Evolutionary conservation across 2,113 vertebrate genomes (phyloP).

Genomic region (Pampusana beccarii): DNA sequence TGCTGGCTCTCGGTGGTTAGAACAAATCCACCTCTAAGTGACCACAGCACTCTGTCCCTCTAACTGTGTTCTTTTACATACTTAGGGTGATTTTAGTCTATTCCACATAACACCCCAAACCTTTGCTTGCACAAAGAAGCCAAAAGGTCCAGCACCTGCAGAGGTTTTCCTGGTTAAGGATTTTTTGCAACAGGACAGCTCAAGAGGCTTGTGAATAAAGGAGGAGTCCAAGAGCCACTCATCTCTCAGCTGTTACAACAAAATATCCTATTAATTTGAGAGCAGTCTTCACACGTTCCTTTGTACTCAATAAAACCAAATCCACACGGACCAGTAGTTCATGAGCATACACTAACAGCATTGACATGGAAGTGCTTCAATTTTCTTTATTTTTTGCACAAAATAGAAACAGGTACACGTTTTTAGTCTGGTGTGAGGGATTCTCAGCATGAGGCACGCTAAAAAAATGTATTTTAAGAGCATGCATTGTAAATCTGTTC

Average conservation of each 20-base stretch:
- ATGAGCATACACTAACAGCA: not conserved
- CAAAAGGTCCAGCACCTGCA: not conserved
- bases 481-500: slow-evolving; percentile 7
- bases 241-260: not conserved
- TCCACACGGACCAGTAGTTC: not conserved
- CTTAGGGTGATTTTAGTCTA: not conserved
- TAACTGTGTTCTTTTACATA: not conserved
- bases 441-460: slow-evolving; percentile 24
- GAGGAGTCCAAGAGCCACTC: not conserved
- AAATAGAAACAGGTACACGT: not conserved
- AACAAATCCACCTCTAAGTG: not conserved
- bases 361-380: slow-evolving; percentile 29
- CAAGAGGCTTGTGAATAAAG: not conserved
- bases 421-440: not conserved
- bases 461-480: slow-evolving; percentile 11
- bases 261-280: not conserved
- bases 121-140: not conserved
- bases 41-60: not conserved
- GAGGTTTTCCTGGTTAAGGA: not conserved
- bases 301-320: not conserved
- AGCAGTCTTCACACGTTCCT: not conserved
- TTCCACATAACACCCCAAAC: not conserved
- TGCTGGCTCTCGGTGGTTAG: not conserved
- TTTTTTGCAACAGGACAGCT: not conserved
- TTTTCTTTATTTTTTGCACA: not conserved